Conservation (phyloP, 2,888 invertebrate species). For the Eubasilissa splendida region DNA sequence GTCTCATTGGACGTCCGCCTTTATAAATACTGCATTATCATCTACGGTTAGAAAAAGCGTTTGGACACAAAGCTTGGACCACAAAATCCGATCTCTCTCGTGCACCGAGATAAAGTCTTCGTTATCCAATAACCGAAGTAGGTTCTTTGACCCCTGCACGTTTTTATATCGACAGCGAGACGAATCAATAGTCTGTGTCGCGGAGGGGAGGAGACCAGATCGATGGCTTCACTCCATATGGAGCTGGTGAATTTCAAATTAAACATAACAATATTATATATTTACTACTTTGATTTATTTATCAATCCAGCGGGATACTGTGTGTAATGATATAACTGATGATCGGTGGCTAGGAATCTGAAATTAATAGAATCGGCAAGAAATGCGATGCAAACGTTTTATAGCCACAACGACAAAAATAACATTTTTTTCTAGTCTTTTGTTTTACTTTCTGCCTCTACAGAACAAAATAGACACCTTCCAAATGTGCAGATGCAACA, state of each 20-base stretch:
- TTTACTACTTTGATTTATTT: neutral
- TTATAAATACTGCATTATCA: slow-evolving; percentile 15
- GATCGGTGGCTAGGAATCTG: too few species aligned
- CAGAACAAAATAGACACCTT: too few species aligned
- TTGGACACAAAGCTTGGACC: neutral
- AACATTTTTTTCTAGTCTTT: too few species aligned
- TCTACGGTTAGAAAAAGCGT: slow-evolving; percentile 1
- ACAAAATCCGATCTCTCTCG: slow-evolving; percentile 24
- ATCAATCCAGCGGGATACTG: neutral
- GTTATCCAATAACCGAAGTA: slow-evolving; percentile 7
- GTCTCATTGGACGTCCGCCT: too few species aligned
- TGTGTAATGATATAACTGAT: too few species aligned
- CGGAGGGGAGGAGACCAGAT: neutral
- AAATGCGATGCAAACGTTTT: too few species aligned
- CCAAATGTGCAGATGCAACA: too few species aligned
- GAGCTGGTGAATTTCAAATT: too few species aligned
- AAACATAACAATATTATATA: neutral
- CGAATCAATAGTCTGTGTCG: slow-evolving; percentile 12
- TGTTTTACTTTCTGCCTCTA: too few species aligned
- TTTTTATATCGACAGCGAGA: slow-evolving; percentile 3
- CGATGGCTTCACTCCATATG: too few species aligned
- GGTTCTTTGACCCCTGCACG: slow-evolving; percentile 18
- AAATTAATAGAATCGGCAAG: too few species aligned
- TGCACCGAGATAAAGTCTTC: slow-evolving; percentile 30
- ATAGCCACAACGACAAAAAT: too few species aligned